These are phyloP conservation scores for Dryocosmus kuriphilus DNA, from an alignment of 2,888 invertebrate species.

Conservation along the genomic window DNA sequence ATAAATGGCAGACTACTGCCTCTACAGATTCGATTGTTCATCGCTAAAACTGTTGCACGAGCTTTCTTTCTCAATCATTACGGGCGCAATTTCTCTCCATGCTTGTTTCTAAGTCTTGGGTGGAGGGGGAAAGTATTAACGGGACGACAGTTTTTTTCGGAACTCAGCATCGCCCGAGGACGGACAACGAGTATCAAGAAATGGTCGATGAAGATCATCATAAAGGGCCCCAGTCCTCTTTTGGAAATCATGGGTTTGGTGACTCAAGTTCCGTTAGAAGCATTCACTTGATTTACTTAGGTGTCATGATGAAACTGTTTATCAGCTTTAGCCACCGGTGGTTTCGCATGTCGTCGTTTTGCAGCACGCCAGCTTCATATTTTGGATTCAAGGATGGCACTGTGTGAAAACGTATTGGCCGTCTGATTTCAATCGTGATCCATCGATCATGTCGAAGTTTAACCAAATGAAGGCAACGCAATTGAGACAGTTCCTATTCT, in stretches of 20 bases:
- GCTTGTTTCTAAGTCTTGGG: slow-evolving; percentile 44
- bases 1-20: not conserved
- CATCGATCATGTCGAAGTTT: slow-evolving; percentile 33
- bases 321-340: not conserved
- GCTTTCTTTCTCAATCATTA: slow-evolving; percentile 41
- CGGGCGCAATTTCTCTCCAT: slow-evolving; percentile 37
- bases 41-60: slow-evolving; percentile 44
- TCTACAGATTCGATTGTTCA: slow-evolving; percentile 31
- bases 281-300: slow-evolving; percentile 2
- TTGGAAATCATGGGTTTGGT: not conserved
- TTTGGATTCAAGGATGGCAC: slow-evolving; percentile 27
- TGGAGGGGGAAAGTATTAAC: not conserved
- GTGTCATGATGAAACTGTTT: not conserved
- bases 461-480: slow-evolving; percentile 45
- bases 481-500: slow-evolving; percentile 46
- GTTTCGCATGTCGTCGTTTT: not conserved
- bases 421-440: slow-evolving; percentile 44
- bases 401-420: slow-evolving; percentile 37
- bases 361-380: not conserved
- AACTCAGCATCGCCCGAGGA: not conserved
- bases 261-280: slow-evolving; percentile 13
- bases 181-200: not conserved
- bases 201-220: slow-evolving; percentile 6
- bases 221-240: not conserved
- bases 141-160: slow-evolving; percentile 31